Percentiles rank a stretch among this genome's conserved stretches.
Conservation (phyloP, 2,113 vertebrate genomes). For the Syngnathus scovelli region DNA sequence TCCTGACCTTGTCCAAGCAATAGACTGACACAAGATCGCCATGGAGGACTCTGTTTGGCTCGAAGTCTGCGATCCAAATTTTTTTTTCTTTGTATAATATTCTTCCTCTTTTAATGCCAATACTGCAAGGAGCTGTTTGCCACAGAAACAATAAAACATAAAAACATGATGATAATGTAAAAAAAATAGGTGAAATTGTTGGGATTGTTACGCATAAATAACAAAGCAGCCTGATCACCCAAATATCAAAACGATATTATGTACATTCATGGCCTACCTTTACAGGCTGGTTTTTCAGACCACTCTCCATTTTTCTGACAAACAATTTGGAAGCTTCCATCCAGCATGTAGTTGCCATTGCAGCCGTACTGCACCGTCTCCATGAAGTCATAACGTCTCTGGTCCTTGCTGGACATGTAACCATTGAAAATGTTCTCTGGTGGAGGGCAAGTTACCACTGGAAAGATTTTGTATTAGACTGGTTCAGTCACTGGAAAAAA, state of each 20-base stretch:
- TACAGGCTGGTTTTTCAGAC: constrained; percentile 62
- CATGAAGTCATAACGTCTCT: constrained; percentile 29
- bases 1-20: constrained; percentile 39
- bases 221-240: background rate
- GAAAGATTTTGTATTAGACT: background rate
- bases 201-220: background rate
- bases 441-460: constrained; percentile 56
- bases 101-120: constrained; percentile 34
- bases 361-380: constrained; percentile 56
- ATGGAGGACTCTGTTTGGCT: constrained; percentile 36
- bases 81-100: constrained; percentile 46
- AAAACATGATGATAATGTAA: background rate
- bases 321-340: constrained; percentile 33
- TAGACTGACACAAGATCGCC: constrained; percentile 48
- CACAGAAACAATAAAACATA: constrained; percentile 1
- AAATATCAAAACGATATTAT: too few relatives aligned
- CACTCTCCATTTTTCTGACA: constrained; percentile 51
- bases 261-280: constrained; percentile 28
- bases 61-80: constrained; percentile 38
- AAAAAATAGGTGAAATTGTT: background rate
- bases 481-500: too few relatives aligned
- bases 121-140: constrained; percentile 41
- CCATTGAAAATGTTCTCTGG: constrained; percentile 48
- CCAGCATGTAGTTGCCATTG: constrained; percentile 28
- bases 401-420: constrained; percentile 23